Evolutionary conservation across 2,113 vertebrate genomes (phyloP).

Genomic region (Poecilia latipinna): DNA sequence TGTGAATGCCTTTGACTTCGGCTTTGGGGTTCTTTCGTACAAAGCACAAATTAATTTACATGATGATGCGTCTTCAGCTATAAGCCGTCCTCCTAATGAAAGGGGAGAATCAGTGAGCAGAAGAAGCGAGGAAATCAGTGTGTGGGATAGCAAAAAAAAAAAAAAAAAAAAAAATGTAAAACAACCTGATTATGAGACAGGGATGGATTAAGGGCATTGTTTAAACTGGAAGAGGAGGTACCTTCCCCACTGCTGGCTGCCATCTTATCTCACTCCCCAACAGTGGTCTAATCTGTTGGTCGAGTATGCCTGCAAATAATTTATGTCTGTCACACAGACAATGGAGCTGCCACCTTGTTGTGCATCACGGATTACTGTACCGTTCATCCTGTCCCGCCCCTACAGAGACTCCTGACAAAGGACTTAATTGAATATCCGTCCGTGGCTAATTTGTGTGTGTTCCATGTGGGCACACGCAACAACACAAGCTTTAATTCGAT

Average conservation of each 20-base stretch:
- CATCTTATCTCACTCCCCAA: slow-evolving; percentile 77
- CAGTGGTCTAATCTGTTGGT: slow-evolving; percentile 83
- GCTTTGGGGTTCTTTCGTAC: slow-evolving; percentile 50
- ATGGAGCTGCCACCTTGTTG: slow-evolving; percentile 80
- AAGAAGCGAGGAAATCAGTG: slow-evolving; percentile 46
- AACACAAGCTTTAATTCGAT: slow-evolving; percentile 44
- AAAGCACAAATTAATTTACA: slow-evolving; percentile 69
- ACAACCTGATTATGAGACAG: slow-evolving; percentile 69
- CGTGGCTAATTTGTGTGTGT: slow-evolving; percentile 75
- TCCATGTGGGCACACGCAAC: slow-evolving; percentile 50
- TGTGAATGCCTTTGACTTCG: slow-evolving; percentile 62
- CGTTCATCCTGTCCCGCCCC: slow-evolving; percentile 71
- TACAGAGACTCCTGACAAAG: slow-evolving; percentile 76
- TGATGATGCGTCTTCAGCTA: slow-evolving; percentile 43
- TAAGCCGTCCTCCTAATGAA: slow-evolving; percentile 58
- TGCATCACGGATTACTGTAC: slow-evolving; percentile 80
- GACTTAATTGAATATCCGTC: slow-evolving; percentile 80
- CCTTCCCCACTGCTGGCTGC: slow-evolving; percentile 69
- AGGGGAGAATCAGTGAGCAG: slow-evolving; percentile 30
- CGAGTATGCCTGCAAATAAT: slow-evolving; percentile 80
- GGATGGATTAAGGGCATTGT: slow-evolving; percentile 82
- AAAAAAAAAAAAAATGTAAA: slow-evolving; percentile 78
- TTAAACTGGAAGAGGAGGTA: slow-evolving; percentile 67
- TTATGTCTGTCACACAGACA: slow-evolving; percentile 80
- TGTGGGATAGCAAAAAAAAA: slow-evolving; percentile 64